These are phyloP conservation scores for Sphaeramia orbicularis DNA, from an alignment of 2,797 vertebrate genomes.

Conservation along the genomic window DNA sequence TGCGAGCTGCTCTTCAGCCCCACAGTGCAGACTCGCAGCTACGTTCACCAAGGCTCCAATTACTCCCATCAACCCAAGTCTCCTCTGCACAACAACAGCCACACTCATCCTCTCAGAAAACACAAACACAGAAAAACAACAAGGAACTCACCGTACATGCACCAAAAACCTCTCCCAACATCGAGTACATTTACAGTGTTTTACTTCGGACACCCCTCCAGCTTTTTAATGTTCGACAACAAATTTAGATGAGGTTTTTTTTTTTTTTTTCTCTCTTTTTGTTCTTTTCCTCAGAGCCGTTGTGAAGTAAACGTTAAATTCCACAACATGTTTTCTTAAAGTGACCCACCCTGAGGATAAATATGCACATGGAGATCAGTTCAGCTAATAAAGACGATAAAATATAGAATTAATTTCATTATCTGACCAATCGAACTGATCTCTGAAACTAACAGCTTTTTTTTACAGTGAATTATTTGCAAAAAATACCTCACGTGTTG, in stretches of 20 bases:
- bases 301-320: neutral
- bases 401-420: neutral
- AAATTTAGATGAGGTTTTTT: neutral
- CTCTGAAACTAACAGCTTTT: neutral
- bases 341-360: no score
- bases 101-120: slow-evolving; percentile 3
- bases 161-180: neutral
- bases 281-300: neutral
- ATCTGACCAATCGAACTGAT: neutral
- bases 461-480: neutral
- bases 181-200: slow-evolving; percentile 5
- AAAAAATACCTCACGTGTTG: neutral
- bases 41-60: slow-evolving; percentile 32
- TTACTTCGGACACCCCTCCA: slow-evolving; percentile 14
- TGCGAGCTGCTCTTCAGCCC: slow-evolving; percentile 75
- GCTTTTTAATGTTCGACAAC: neutral
- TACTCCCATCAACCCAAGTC: slow-evolving; percentile 22
- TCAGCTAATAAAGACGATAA: neutral
- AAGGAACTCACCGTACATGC: slow-evolving; percentile 18
- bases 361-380: neutral
- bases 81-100: slow-evolving; percentile 15
- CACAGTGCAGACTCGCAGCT: slow-evolving; percentile 37
- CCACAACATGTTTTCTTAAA: neutral
- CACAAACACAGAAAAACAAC: neutral
- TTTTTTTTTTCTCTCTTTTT: neutral